phyloP scores from a whole-genome alignment of 2,888 invertebrate species.

The Drosophila meridiana region DNA sequence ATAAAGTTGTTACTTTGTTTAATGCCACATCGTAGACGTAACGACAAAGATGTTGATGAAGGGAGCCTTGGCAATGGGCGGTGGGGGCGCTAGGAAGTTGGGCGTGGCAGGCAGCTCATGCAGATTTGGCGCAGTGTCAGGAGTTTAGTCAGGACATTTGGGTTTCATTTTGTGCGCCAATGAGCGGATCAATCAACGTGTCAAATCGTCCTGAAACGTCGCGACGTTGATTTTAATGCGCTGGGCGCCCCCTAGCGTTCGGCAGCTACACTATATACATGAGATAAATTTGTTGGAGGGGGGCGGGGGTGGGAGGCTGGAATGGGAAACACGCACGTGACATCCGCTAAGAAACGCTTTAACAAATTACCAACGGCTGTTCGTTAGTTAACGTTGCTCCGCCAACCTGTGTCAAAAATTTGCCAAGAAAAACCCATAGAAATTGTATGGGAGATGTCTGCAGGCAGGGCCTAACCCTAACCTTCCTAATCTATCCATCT shows the following conservation, averaged over 20 bases:
- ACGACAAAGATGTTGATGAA: slow-evolving; percentile 46
- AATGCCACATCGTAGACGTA: slow-evolving; percentile 64
- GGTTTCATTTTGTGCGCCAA: slow-evolving; percentile 76
- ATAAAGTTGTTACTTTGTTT: slow-evolving; percentile 79
- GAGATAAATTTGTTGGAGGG: neutral
- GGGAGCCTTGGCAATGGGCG: neutral
- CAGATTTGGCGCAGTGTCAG: slow-evolving; percentile 56
- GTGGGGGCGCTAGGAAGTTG: neutral
- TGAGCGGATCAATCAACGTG: slow-evolving; percentile 81
- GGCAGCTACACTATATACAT: slow-evolving; percentile 9
- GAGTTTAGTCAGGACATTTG: slow-evolving; percentile 46
- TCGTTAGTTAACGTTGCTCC: slow-evolving; percentile 60
- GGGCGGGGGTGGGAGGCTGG: neutral
- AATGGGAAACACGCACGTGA: slow-evolving; percentile 65
- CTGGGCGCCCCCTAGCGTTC: slow-evolving; percentile 36
- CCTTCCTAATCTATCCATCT: slow-evolving; percentile 3
- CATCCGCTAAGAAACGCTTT: slow-evolving; percentile 77
- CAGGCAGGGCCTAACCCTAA: neutral
- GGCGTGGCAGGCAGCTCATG: slow-evolving; percentile 32
- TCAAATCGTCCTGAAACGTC: slow-evolving; percentile 78
- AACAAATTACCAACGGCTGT: slow-evolving; percentile 73
- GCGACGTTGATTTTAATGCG: slow-evolving; percentile 66
- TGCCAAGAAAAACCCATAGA: slow-evolving; percentile 36
- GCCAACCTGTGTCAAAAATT: slow-evolving; percentile 63
- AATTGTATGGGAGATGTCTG: neutral